Evolutionary conservation across 2,888 invertebrate species (phyloP), one percentile per base, ranked within the genome.

Genomic region (Hyposoter didymator): DNA sequence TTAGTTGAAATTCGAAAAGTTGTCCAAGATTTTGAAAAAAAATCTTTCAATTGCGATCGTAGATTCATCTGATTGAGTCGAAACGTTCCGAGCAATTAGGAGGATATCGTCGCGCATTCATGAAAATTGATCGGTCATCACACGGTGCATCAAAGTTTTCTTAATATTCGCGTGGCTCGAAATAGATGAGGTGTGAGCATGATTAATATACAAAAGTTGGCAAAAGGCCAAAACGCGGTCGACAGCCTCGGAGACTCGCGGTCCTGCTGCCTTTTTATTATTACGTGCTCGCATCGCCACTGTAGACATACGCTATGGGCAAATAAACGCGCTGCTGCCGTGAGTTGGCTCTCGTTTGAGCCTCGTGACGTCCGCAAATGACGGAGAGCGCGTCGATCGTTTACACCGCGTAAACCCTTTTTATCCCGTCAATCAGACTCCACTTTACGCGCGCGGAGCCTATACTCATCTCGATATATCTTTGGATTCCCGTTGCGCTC

Each of bases 151-250:
- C 7, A 62, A 32, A 14, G 64, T 52, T 70, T 52, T 64, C n/a
- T n/a, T 64, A 14, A 43, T 59, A 45, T 39, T 59, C 3, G 69
- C 3, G 69, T 72, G n/a, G 35, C 75, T 72, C 70, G 82, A 59
- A 70, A 85, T 82, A 85, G 82, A 49, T 49, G 17, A 43, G 47
- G 52, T 19, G 47, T 47, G 59, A 45, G 28, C 7, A 49, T 43
- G 74, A 62, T 69, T 72, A 19, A 81, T 43, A 67, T 79, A 62
- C 70, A 75, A 49, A 72, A 78, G 32, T 45, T 76, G 84, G 82
- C 84, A 75, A 74, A 49, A 43, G 12, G 69, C 75, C 84, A 35
- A 78, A 79, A 49, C 17, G 62, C 76, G 85, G 74, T 83, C 83
- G 79, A 32, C 76, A 82, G 81, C 78, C 84, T 81, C 81, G 73